Base-by-base conservation (phyloP, 2,797 vertebrate genomes). In the Scleropages formosus region DNA sequence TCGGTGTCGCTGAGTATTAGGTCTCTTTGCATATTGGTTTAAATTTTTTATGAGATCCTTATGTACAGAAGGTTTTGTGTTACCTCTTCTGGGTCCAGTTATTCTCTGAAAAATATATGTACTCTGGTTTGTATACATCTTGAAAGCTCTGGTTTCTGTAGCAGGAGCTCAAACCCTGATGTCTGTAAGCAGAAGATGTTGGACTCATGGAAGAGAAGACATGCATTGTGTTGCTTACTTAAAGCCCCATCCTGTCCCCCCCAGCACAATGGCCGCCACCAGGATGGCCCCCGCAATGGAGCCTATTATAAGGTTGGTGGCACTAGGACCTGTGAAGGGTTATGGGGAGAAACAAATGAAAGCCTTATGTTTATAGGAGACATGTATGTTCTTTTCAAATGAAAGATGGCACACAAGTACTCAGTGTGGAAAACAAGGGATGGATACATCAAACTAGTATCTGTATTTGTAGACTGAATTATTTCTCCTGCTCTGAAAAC, bases 231-330 rank as follows among this genome's bases (percentile, higher is more conserved):
- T 92, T 96, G 94, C 98, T 99, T 99, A 99, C 98, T 99, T 99
- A 98, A 99, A 99, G 90, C 98, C 98, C 98, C 98, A 99, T 96
- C 98, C 98, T 94, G 98, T 99, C 89, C 98, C 98, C 94, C 98
- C 98, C 95, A 99, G 97, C 94, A 99, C 98, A 98, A 99, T 99
- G 91, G 98, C 97, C 91, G 96, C 96, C 95, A 99, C 98, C 95
- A 99, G 97, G 95, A 99, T 99, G 94, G 98, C 98, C 93, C 98
- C 97, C 92, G 98, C 98, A 94, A 99, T 99, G 95, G 98, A 98
- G 91, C 98, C 98, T 96, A 98, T 99, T 95, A 99, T 99, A 93
- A 99, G 96, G 95, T 99, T 99, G 95, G 98, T 98, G 93, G 97
- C 98, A 90, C 97, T 99, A 96, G 98, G 98, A 98, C 98, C 98